Evolutionary conservation across 2,888 invertebrate species (phyloP), one percentile per base, ranked within the genome.

Genomic region (Dynastes tityus): DNA sequence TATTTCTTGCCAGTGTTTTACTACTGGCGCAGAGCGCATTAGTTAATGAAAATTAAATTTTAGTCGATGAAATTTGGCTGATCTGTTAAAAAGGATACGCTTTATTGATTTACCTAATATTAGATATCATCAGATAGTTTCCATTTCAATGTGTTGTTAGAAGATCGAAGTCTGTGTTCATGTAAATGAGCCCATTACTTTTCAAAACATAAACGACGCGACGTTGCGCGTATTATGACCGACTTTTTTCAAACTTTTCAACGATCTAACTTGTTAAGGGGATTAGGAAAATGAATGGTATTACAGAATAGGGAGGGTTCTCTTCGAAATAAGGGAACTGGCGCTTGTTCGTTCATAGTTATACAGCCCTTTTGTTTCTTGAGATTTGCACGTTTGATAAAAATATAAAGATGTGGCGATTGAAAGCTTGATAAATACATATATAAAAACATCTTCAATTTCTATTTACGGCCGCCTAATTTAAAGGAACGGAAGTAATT

Each of bases 261-360:
- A 80, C 78, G 80, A 64, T 78, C 73, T 78, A 80, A 80, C 80
- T 82, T 80, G 78, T 78, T 78, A 81, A 80, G 65, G 81, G 78
- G 82, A 82, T 81, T 75, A 80, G 78, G 75, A 74, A 79, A 78
- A 76, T 80, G 79, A 80, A 80, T 78, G 55, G 78, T 63, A 80
- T 80, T 77, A 78, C n/a, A 58, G 22, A 22, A 63, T 13, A 5
- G 61, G 58, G 70, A 64, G 67, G 76, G 67, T 58, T 53, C 55
- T 65, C 53, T 32, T 53, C 27, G 2, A 65, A 53, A 65, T 65
- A 76, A 64, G 9, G n/a, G 9, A 45, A 16, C 65, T 64, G 61
- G 49, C 53, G 51, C 37, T 65, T 76, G 53, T 65, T 76, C 76
- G 49, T 76, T 64, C 32, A 49, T n/a, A 27, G 37, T 76, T 75